Evolutionary conservation across 1,140 invertebrate genomes (phyloP).

Genomic region (Goniozus legneri): DNA sequence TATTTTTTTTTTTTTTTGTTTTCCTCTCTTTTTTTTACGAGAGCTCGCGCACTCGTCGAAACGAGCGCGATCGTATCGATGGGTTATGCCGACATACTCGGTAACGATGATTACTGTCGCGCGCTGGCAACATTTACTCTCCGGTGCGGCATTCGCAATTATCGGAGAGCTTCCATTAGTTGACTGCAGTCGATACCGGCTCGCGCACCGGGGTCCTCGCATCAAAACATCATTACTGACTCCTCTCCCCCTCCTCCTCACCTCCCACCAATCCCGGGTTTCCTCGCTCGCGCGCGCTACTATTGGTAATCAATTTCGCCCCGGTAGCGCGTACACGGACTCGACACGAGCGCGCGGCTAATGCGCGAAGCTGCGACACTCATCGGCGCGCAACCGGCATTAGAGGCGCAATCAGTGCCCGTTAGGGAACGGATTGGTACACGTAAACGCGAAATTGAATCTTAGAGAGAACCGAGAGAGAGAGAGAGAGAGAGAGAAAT

Average conservation of each 20-base stretch:
- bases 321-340: constrained; percentile 29
- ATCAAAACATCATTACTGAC: constrained; percentile 55
- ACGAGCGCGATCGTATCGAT: too few relatives aligned
- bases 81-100: too few relatives aligned
- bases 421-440: constrained; percentile 36
- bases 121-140: constrained; percentile 47
- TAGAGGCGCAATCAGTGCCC: constrained; percentile 37
- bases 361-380: constrained; percentile 30
- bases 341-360: constrained; percentile 37
- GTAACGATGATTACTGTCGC: constrained; percentile 52
- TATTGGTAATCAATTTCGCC: constrained; percentile 53
- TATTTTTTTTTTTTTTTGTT: too few relatives aligned
- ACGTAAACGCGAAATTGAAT: neutral
- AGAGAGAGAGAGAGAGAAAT: neutral
- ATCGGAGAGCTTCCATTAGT: constrained; percentile 55
- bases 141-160: constrained; percentile 48
- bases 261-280: too few relatives aligned
- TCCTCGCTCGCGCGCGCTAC: constrained; percentile 34
- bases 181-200: constrained; percentile 50
- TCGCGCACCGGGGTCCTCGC: constrained; percentile 38
- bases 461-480: neutral
- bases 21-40: too few relatives aligned
- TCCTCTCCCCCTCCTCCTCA: too few relatives aligned
- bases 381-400: too few relatives aligned
- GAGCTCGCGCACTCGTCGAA: too few relatives aligned